Base-by-base conservation (phyloP, 2,113 vertebrate genomes). In the Uropsilus gracilis region DNA sequence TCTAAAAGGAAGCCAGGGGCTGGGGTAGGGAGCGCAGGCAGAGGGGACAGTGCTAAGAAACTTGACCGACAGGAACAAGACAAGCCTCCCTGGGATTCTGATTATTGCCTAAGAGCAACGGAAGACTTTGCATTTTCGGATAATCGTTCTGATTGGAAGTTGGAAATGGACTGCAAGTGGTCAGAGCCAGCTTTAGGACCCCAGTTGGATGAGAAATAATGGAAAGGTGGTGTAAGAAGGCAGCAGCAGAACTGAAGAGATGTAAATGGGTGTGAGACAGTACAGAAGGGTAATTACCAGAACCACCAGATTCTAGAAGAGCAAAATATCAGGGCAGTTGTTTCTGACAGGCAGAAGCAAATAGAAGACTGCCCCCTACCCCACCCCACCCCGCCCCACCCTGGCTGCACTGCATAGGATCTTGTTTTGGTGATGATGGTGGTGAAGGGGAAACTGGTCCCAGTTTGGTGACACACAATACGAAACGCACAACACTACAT, bases 251-350 rank as follows among this genome's bases (percentile, higher is more conserved):
- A 32, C 32, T 20, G 34, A 76, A 48, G 30, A 6, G 16, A 68
- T 10, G 11, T 7, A 3, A 8, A 2, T 10, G 16, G 37, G 2
- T 48, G 39, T 44, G 30, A 50, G 8, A 28, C 80, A 68, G 22
- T 22, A 6, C 3, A 10, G 17, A 55, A 8, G 22, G 82, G 5
- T 42, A 11, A 73, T 39, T 28, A 14, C 2, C 39, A 82, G 44
- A 59, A 69, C 0, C 8, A 34, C 4, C 2, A 5, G n/a, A 16
- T 13, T 10, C 34, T 17, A 26, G 39, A 42, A 77, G 16, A 34
- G 7, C 3, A 7, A 12, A 6, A 28, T 12, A 4, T 18, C 3
- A 20, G 10, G 14, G 10, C 61, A 24, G 32, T 44, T 2, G 8
- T 8, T 13, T 59, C n/a, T 34, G 59, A 28, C n/a, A 42, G 42